Conservation (phyloP, 1,140 invertebrate genomes). For the Brachystomella parvula region DNA sequence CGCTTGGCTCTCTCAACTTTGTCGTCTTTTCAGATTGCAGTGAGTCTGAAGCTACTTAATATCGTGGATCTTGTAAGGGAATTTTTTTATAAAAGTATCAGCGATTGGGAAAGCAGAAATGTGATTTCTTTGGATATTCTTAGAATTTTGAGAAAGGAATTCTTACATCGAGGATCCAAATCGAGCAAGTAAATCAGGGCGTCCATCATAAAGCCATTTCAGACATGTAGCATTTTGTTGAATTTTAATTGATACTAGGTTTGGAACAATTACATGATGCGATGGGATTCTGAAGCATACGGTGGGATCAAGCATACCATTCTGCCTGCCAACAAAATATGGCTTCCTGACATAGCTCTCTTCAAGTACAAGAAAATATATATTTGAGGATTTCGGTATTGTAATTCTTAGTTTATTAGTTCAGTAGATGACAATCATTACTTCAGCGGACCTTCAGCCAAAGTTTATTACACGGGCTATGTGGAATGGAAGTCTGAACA, state of each 20-base stretch:
- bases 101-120: background rate
- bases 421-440: constrained; percentile 1
- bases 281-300: background rate
- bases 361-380: too few species aligned
- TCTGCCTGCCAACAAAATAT: background rate
- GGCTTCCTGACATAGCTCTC: background rate
- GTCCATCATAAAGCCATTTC: background rate
- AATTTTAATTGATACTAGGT: background rate
- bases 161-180: background rate
- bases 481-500: background rate
- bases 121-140: background rate
- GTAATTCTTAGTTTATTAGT: too few species aligned
- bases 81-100: background rate
- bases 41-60: background rate
- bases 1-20: background rate
- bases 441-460: background rate
- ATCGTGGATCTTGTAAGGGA: background rate
- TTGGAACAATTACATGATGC: constrained; percentile 2
- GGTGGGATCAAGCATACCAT: background rate
- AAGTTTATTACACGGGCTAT: background rate
- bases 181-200: background rate
- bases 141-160: background rate
- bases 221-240: background rate
- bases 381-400: too few species aligned
- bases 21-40: background rate